Evolutionary conservation across 2,797 vertebrate species (phyloP), one percentile per base, ranked within the genome.

Genomic region (Catamblyrhynchus diadema): DNA sequence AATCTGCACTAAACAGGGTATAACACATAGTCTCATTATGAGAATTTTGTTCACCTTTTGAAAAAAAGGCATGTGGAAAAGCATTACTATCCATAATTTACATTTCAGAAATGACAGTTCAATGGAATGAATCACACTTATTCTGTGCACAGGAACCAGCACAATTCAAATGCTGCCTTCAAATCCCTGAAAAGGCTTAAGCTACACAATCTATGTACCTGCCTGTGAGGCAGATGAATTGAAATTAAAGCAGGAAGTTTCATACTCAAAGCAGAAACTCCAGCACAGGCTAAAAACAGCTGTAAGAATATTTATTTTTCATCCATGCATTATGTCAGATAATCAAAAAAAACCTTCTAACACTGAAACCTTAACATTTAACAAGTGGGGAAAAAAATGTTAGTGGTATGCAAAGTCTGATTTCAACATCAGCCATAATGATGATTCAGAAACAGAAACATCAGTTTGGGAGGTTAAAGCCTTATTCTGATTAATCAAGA

Each of bases 11-110:
- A 66, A 94, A 84, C 94, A 92, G 83, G 85, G 92, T 90, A 66
- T 90, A 96, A 96, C 60, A 10, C 89, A 95, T 44, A 84, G 94
- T 54, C 86, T 90, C 91, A 93, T 97, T 96, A 96, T 87, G 81
- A 86, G 89, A 96, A 89, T 96, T 94, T 96, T 96, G 96, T 94
- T 96, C 93, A 94, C 95, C 94, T 92, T 96, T 96, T 56, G 33
- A 32, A 72, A 88, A 92, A 88, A 79, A 84, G 39, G 27, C 70
- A 61, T 41, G 70, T 51, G 90, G 84, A 94, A 89, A 93, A 94
- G 47, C 73, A 84, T 94, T 92, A 73, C 93, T 86, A 75, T 81
- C 70, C 70, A 94, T 86, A 96, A 93, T 91, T 96, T 90, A 88
- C 88, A 93, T 88, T 95, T 89, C 87, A 95, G 85, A 96, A 95